Base-by-base conservation (phyloP, 2,888 invertebrate species). In the Brachyptera putata region DNA sequence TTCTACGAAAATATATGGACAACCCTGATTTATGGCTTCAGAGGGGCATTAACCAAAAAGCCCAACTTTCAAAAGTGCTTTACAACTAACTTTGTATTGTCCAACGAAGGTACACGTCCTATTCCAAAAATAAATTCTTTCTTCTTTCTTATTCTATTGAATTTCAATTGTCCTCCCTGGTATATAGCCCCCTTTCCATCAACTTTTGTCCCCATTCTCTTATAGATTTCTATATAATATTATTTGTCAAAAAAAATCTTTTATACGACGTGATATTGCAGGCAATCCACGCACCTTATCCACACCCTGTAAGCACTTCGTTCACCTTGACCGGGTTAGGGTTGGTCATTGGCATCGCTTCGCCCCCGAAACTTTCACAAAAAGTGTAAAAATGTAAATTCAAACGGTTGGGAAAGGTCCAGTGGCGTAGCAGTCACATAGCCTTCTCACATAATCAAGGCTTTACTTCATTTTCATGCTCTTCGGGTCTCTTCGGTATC, bases 51-150 rank as follows among this genome's bases (percentile, higher is more conserved):
- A 46, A 46, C 46, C 3, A 24, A n/a, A 24, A 46, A 46, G 46
- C 46, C 24, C 22, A 9, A 24, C 46, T 21, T 46, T 46, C 46
- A 46, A 46, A 46, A 24, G 21, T 21, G 46, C 46, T 21, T 46
- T 46, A 46, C 22, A 46, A 46, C 46, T 46, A 46, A 46, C 46
- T n/a, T 24, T 46, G 46, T 21, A 46, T 46, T 46, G 46, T 46
- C 46, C 46, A n/a, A 30, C 30, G 30, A 11, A 24, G 9, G 5
- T 41, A 37, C 21, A 16, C 41, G 18, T 46, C 46, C 24, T 46
- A 24, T 46, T 46, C 22, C 46, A 22, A 46, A 46, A 46, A 46
- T 21, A 46, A 21, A 46, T 46, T 24, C n/a, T 46, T 3, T 46
- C 46, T 46, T 24, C 21, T 46, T 46, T 24, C 21, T 24, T n/a